Conservation (phyloP, 2,797 vertebrate species). For the Rhinichthys osculus region DNA sequence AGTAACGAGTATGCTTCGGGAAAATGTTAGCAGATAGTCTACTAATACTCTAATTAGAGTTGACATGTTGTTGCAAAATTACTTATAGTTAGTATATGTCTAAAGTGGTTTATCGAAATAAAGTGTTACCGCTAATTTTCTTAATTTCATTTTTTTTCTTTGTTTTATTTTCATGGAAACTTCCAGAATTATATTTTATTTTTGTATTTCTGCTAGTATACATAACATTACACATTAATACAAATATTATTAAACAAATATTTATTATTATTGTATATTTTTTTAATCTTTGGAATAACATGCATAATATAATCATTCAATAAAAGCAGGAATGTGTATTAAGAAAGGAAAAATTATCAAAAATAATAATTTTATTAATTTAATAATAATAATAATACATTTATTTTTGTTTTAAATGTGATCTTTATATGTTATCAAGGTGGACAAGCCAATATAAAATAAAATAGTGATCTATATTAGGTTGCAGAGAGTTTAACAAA, state of each 20-base stretch:
- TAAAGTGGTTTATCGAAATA: too few species aligned
- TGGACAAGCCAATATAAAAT: neutral
- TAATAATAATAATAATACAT: neutral
- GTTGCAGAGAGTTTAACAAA: neutral
- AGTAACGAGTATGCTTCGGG: too few species aligned
- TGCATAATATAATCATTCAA: too few species aligned
- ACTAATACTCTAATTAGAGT: too few species aligned
- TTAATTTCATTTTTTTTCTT: too few species aligned
- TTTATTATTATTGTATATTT: too few species aligned
- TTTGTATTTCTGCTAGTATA: neutral
- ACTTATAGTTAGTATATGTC: too few species aligned
- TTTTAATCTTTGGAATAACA: too few species aligned
- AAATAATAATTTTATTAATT: neutral
- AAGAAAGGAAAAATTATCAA: neutral
- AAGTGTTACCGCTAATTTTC: too few species aligned
- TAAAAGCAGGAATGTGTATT: neutral
- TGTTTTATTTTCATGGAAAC: too few species aligned
- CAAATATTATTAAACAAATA: neutral
- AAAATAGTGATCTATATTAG: neutral
- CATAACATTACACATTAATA: neutral
- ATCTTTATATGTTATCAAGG: neutral
- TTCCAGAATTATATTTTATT: neutral
- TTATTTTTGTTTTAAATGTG: neutral
- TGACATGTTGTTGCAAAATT: too few species aligned
- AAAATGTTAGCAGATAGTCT: too few species aligned